phyloP scores from a whole-genome alignment of 2,888 invertebrate species.

The Cantharis rufa region DNA sequence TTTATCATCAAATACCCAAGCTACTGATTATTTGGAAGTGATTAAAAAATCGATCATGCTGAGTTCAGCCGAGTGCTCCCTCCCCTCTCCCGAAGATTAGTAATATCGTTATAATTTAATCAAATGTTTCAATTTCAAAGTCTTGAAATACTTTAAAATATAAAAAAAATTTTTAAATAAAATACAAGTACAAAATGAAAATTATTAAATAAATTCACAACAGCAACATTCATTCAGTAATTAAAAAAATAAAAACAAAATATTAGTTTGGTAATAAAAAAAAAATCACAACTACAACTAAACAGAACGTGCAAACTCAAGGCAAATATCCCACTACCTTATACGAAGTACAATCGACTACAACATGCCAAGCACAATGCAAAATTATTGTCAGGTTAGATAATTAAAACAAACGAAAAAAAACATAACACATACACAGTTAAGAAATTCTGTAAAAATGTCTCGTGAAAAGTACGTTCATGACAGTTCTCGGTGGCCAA shows the following conservation, averaged over 20 bases:
- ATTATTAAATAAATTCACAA: background rate
- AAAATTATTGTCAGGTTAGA: background rate
- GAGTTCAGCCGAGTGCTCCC: too few species aligned
- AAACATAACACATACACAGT: background rate
- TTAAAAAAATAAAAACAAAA: background rate
- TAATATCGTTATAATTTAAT: background rate
- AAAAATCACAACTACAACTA: background rate
- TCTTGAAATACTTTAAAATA: background rate
- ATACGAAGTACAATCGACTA: background rate
- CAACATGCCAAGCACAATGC: background rate
- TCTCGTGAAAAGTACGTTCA: slow-evolving; percentile 28
- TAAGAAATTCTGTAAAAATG: slow-evolving; percentile 1
- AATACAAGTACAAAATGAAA: background rate
- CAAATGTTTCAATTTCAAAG: background rate
- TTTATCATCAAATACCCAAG: too few species aligned
- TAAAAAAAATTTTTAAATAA: background rate
- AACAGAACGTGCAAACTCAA: background rate
- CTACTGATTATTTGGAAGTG: too few species aligned
- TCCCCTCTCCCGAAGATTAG: too few species aligned
- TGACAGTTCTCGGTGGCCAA: slow-evolving; percentile 50
- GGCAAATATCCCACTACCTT: background rate
- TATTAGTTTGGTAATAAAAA: background rate
- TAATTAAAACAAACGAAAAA: background rate
- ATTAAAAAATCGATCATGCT: too few species aligned
- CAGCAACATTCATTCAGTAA: background rate